phyloP scores from a whole-genome alignment of 53 echinoderm and acorn worm species.

The Holothuria scabra region DNA sequence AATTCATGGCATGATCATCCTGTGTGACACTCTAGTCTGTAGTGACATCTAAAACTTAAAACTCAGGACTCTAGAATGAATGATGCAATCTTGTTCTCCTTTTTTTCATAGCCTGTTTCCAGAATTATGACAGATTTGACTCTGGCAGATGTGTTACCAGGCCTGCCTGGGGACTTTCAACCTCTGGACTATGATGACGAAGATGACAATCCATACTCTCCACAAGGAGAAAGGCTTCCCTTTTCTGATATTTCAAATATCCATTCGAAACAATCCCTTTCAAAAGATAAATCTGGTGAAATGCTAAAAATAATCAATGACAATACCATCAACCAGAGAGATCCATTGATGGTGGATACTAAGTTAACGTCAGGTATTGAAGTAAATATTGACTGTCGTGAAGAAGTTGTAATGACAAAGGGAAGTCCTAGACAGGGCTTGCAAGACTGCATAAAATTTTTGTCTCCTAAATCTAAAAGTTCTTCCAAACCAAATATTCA shows the following conservation, averaged over 20 bases:
- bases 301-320: too few species aligned
- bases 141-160: slow-evolving; percentile 2
- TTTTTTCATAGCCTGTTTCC: neutral
- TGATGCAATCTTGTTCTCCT: neutral
- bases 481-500: neutral
- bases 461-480: slow-evolving; percentile 12
- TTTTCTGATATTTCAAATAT: neutral
- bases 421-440: neutral
- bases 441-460: neutral
- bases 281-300: too few species aligned
- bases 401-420: slow-evolving; percentile 3
- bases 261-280: too few species aligned
- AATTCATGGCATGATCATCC: too few species aligned
- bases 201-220: neutral
- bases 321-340: too few species aligned
- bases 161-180: slow-evolving; percentile 20
- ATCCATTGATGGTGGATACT: too few species aligned
- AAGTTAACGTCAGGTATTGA: neutral
- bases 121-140: slow-evolving; percentile 19
- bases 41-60: too few species aligned
- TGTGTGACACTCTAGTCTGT: too few species aligned
- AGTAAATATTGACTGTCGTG: slow-evolving; percentile 7
- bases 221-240: neutral
- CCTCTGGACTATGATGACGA: slow-evolving; percentile 36
- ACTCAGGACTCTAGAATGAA: too few species aligned